A percentile compares a stretch with the other conserved stretches of the same genome.
Evolutionary conservation across 2,113 vertebrate species (phyloP).

Genomic region (Campylomormyrus tamandua): DNA sequence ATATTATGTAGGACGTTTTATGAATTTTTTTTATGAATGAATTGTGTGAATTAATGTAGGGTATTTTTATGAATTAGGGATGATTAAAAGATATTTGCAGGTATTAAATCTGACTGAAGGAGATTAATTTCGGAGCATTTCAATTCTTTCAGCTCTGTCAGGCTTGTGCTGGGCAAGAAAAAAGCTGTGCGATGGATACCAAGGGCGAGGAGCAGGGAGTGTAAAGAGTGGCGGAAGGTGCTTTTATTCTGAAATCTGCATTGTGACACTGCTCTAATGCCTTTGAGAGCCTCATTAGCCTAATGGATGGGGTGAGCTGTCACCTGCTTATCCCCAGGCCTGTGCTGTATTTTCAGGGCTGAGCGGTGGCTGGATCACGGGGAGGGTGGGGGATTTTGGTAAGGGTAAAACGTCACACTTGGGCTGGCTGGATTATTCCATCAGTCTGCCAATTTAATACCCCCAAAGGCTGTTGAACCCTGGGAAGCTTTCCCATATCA

Average conservation of each 20-base stretch:
- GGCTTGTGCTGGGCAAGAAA: neutral
- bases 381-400: neutral
- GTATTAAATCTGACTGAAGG: neutral
- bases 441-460: neutral
- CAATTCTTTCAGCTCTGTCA: neutral
- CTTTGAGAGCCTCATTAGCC: constrained; percentile 33
- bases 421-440: constrained; percentile 12
- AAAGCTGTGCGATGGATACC: neutral
- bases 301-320: constrained; percentile 36
- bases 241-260: constrained; percentile 4
- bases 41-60: neutral
- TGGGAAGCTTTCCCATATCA: neutral
- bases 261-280: constrained; percentile 13
- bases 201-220: neutral
- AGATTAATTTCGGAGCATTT: neutral
- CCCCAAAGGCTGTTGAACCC: neutral
- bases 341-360: constrained; percentile 10
- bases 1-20: neutral
- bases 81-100: neutral
- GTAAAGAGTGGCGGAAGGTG: neutral
- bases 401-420: constrained; percentile 9
- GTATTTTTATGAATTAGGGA: neutral
- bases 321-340: constrained; percentile 20
- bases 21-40: neutral
- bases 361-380: neutral